Base-by-base conservation (phyloP, 2,888 invertebrate genomes). In the Amorpha juglandis region DNA sequence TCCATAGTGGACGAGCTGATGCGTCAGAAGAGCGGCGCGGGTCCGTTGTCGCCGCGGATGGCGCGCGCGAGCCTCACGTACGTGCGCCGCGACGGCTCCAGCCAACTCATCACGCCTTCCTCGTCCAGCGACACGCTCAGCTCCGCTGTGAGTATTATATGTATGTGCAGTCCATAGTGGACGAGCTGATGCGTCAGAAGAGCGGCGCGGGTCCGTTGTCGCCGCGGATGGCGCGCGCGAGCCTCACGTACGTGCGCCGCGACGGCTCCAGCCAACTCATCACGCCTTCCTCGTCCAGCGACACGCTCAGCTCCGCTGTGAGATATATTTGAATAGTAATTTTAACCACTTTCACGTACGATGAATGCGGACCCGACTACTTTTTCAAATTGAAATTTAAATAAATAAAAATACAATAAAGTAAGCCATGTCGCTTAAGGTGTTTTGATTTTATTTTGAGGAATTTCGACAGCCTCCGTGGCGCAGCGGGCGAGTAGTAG, bases 1-100 rank as follows among this genome's bases (percentile, higher is more conserved):
- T 97, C 97, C 7, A 98, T 99, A 95, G 99, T 99, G 0, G 98
- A 99, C 82, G 99, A 99, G 87, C 92, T 99, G 75, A 94, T 97
- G 87, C 93, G 96, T 63, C 96, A 96, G 84, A 96, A 95, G 80
- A 95, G 94, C 79, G 96, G 95, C 33, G 85, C 91, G 1, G 94
- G 93, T 12, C 94, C 93, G 27, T 76, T 75, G 78, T 85, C 94
- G 1, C 94, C 93, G 71, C 88, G 82, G 74, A 83, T 94, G 75
- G 95, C 90, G 74, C 92, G 95, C 82, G 93, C 94, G 75, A 94
- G 92, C 67, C 95, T 96, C 93, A 95, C 95, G 1, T 97, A 96
- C 82, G 91, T 97, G 89, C 95, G 95, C 74, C 92, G 96, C 73
- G 96, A 97, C 86, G 97, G 97, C 51, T 96, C 96, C 76, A 95